Evolutionary conservation across 1,140 invertebrate genomes (phyloP), one percentile per base, ranked within the genome.

Genomic region (Tetragnatha versicolor): DNA sequence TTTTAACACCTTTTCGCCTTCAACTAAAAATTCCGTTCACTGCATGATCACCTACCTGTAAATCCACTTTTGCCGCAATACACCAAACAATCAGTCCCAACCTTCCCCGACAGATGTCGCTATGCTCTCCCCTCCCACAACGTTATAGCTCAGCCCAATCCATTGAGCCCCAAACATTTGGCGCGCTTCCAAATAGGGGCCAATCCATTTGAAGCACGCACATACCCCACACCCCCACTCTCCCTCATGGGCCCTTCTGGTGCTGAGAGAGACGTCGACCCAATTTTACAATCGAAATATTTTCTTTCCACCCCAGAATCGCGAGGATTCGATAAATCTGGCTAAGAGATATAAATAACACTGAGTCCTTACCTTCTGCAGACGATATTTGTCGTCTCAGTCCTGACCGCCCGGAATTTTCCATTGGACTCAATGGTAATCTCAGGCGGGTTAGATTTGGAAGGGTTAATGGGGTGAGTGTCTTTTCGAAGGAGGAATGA

Each of bases 251-350:
- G 69, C 29, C 45, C 69, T 72, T 58, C 69, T 72, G 17, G 29
- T 45, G 22, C n/a, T 69, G 12, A 33, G 53, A 20, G 35, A 35
- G 69, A 72, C 66, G 45, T 39, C 69, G 69, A 72, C 69, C 69
- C 49, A 72, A 72, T 72, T 72, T 72, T 72, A 72, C 51, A 72
- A 72, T 72, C 69, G 69, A 72, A 72, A 72, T 20, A n/a, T 63
- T 72, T 58, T 27, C 33, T 22, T 29, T 37, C n/a, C n/a, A n/a
- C 29, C 55, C 55, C 12, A 35, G 22, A n/a, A 58, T 33, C 22
- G 55, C 31, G 31, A 58, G 35, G 35, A 33, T 17, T 31, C 17
- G 10, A n/a, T 31, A 33, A 33, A 33, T 27, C 55, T 29, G 31
- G 31, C 22, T 31, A n/a, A 58, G 29, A 35, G 29, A 33, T 58